Evolutionary conservation across 2,113 vertebrate species (phyloP).

Genomic region (Ictidomys tridecemlineatus): DNA sequence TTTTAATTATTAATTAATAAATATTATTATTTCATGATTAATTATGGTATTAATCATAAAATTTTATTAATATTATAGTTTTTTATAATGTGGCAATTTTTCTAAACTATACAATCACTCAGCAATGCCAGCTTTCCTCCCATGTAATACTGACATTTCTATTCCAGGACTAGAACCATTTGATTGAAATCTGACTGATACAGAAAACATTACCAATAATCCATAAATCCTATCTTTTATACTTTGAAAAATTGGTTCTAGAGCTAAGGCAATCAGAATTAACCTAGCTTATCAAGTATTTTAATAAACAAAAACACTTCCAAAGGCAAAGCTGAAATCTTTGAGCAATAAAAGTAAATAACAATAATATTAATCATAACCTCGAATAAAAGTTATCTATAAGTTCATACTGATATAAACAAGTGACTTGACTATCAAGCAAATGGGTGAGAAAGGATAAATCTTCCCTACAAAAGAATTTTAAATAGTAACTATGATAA

Average conservation of each 20-base stretch:
- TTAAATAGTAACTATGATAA: neutral
- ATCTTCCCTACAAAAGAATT: neutral
- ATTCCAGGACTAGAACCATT: neutral
- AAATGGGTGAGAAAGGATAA: neutral
- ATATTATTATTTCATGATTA: too few relatives aligned
- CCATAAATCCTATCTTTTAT: neutral
- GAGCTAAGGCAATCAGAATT: neutral
- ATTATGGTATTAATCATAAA: constrained; percentile 1
- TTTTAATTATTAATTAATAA: too few relatives aligned
- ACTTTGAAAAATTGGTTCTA: neutral
- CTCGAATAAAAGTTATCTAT: neutral
- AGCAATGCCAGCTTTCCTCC: neutral
- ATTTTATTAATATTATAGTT: neutral
- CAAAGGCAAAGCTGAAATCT: neutral
- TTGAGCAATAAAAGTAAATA: neutral
- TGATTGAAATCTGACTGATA: neutral
- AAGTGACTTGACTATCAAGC: neutral
- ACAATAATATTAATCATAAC: neutral
- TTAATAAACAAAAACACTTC: neutral
- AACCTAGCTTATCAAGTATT: neutral
- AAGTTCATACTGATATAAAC: neutral
- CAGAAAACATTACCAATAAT: neutral
- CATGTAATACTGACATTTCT: neutral
- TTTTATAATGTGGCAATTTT: neutral
- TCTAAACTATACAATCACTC: neutral